Evolutionary conservation across 92 coral and sea anemone species (phyloP).

Genomic region (Palythoa grandis): DNA sequence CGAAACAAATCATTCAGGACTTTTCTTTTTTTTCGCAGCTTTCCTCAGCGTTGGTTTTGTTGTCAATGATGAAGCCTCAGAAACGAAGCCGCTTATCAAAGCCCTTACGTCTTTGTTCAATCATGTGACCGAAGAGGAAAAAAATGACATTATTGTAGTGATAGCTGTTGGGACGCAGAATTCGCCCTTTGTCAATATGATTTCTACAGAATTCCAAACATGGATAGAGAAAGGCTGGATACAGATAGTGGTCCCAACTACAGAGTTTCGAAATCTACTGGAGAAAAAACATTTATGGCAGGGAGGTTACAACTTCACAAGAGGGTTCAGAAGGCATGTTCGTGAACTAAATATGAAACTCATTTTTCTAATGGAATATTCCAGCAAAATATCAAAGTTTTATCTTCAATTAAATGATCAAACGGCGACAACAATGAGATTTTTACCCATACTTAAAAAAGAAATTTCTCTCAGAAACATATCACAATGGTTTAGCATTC

Average conservation of each 20-base stretch:
- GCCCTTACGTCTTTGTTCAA: constrained; percentile 15
- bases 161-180: not conserved
- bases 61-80: constrained; percentile 5
- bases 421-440: constrained; percentile 27
- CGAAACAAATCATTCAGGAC: not conserved
- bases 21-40: not conserved
- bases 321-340: constrained; percentile 8
- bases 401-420: constrained; percentile 40
- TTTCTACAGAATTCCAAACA: constrained; percentile 17
- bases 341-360: constrained; percentile 11
- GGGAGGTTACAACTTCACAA: constrained; percentile 26
- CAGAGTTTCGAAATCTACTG: not conserved
- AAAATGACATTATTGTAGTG: constrained; percentile 16
- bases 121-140: constrained; percentile 34
- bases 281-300: constrained; percentile 1
- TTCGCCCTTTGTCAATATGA: not conserved
- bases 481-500: constrained; percentile 8
- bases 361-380: constrained; percentile 36
- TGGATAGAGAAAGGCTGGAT: not conserved
- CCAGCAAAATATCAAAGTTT: constrained; percentile 16
- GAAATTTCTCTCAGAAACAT: not conserved
- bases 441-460: constrained; percentile 15
- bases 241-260: constrained; percentile 28
- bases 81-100: not conserved
- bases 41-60: constrained; percentile 29